Conservation (phyloP, 2,113 vertebrate genomes). For the Alces alces region DNA sequence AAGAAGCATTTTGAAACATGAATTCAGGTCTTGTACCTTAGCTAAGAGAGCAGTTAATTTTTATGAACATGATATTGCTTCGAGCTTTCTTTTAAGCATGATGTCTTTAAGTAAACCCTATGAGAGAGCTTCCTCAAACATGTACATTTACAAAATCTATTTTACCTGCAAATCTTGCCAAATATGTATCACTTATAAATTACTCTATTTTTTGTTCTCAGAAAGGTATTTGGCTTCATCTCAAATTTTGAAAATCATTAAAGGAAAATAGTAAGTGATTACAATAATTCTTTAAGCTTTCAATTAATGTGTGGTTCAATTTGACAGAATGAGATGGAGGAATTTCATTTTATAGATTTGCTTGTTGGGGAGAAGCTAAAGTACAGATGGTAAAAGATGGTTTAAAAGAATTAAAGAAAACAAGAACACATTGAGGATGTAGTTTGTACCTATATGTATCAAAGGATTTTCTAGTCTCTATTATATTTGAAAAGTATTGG, state of each 20-base stretch:
- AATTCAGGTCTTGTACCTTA: constrained; percentile 1
- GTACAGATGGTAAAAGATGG: not conserved
- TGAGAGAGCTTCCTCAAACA: constrained; percentile 19
- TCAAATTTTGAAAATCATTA: constrained; percentile 62
- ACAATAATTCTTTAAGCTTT: constrained; percentile 60
- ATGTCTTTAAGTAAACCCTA: constrained; percentile 32
- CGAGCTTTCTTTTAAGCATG: constrained; percentile 32
- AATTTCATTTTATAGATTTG: constrained; percentile 37
- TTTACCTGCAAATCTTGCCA: constrained; percentile 53
- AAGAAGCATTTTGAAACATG: constrained; percentile 31
- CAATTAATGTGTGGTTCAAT: constrained; percentile 43
- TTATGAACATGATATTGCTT: constrained; percentile 49
- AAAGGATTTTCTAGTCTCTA: not conserved
- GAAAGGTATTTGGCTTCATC: constrained; percentile 48
- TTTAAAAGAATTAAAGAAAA: constrained; percentile 28
- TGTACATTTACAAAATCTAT: constrained; percentile 13
- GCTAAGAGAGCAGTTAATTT: constrained; percentile 55
- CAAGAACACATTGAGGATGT: not conserved
- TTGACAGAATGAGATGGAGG: constrained; percentile 20
- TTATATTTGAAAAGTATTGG: not conserved
- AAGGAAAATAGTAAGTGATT: constrained; percentile 58
- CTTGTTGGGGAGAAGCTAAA: not conserved
- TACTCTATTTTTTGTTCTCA: constrained; percentile 43
- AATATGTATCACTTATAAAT: constrained; percentile 49
- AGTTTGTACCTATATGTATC: not conserved